Evolutionary conservation across 2,797 vertebrate species (phyloP).

Genomic region (Sternarchorhynchus goeldii): DNA sequence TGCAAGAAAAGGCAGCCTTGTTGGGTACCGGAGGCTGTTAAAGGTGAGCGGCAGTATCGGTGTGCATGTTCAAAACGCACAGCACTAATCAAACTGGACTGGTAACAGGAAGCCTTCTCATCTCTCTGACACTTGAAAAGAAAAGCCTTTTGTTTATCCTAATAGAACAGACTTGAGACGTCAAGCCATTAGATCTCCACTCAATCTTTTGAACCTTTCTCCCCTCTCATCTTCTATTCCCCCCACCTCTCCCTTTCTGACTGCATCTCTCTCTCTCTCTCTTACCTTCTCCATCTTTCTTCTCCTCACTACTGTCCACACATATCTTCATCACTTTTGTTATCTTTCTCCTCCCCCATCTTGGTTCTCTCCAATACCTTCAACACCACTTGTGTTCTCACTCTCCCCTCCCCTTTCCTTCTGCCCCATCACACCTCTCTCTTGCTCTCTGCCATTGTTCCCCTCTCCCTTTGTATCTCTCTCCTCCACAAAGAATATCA

Average conservation of each 20-base stretch:
- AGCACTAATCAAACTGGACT: neutral
- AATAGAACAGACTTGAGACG: slow-evolving; percentile 13
- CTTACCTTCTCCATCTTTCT: slow-evolving; percentile 41
- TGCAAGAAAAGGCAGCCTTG: neutral
- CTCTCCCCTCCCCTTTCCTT: slow-evolving; percentile 5
- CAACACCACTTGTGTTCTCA: too few species aligned
- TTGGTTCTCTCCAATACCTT: neutral
- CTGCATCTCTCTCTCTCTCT: slow-evolving; percentile 48
- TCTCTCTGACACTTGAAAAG: neutral
- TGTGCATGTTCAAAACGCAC: neutral
- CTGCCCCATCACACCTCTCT: slow-evolving; percentile 52
- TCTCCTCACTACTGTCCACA: neutral
- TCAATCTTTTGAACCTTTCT: neutral
- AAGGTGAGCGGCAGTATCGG: too few species aligned
- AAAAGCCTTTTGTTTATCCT: slow-evolving; percentile 1
- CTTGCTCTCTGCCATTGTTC: slow-evolving; percentile 34
- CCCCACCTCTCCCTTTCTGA: slow-evolving; percentile 37
- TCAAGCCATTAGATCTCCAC: slow-evolving; percentile 19
- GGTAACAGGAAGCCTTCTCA: neutral
- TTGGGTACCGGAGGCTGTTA: too few species aligned
- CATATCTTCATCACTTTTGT: too few species aligned
- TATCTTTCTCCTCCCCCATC: slow-evolving; percentile 29
- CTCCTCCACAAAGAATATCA: neutral
- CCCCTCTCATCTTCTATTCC: slow-evolving; percentile 63
- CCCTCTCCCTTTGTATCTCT: slow-evolving; percentile 50